Conservation (phyloP, 2,797 vertebrate genomes). For the Meda fulgida region DNA sequence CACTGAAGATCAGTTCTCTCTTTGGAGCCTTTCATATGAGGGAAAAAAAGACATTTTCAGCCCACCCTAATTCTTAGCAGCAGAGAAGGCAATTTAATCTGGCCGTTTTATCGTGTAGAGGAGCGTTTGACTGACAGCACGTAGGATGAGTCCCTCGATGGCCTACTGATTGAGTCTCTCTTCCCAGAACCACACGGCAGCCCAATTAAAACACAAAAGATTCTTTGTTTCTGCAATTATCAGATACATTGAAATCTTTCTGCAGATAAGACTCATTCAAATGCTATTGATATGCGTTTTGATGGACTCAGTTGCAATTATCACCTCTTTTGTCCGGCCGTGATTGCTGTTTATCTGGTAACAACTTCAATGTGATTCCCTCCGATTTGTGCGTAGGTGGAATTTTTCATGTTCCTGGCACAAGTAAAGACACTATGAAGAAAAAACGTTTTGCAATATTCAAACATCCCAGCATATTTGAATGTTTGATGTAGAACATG, state of each 20-base stretch:
- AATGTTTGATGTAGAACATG: background rate
- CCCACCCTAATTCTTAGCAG: constrained; percentile 31
- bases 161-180: constrained; percentile 24
- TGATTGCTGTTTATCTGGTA: constrained; percentile 27
- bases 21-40: constrained; percentile 20
- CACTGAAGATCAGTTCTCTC: constrained; percentile 34
- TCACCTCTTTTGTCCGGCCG: constrained; percentile 16
- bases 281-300: constrained; percentile 24
- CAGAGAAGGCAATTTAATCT: constrained; percentile 39
- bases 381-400: constrained; percentile 13
- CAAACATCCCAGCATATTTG: background rate
- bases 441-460: constrained; percentile 4
- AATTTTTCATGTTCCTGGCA: background rate
- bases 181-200: background rate
- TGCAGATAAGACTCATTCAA: constrained; percentile 36
- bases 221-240: constrained; percentile 48
- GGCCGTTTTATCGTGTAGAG: constrained; percentile 12
- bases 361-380: constrained; percentile 13
- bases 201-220: constrained; percentile 37
- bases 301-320: constrained; percentile 33
- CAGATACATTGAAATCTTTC: constrained; percentile 44
- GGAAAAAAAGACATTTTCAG: background rate
- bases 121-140: constrained; percentile 25
- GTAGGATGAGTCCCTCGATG: constrained; percentile 3
- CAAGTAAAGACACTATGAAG: background rate